Base-by-base conservation (phyloP, 2,113 vertebrate species). In the Spheniscus mendiculus region DNA sequence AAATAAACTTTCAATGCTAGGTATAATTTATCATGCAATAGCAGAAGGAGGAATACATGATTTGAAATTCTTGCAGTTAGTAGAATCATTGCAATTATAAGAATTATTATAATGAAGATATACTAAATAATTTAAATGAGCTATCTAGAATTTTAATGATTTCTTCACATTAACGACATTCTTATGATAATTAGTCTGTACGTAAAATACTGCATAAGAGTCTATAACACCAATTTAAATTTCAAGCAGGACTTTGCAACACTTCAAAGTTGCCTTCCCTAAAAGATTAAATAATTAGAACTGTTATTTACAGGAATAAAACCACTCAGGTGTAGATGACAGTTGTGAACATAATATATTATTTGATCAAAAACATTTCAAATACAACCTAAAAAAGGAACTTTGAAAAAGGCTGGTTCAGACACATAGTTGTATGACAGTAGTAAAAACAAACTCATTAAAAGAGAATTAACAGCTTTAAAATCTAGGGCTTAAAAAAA, bases 261-360 rank as follows among this genome's bases (percentile, higher is more conserved):
- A 56, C 32, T 89, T 79, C 36, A 69, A 73, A 83, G 14, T n/a
- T 87, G 16, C 17, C 27, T 93, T 80, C 38, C n/a, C 74, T 96
- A 67, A 69, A 93, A 88, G n/a, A 94, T 63, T 93, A 90, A 94
- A 92, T 85, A 87, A 93, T 92, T 89, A 78, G 34, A 85, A 73
- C 20, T 80, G 21, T 67, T 95, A 83, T 63, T 96, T 89, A 55
- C 72, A 80, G 26, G 45, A 89, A 89, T 63, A 72, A 94, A 94
- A 71, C 3, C n/a, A 79, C 17, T 67, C 29, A 91, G 61, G n/a
- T 83, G 18, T 70, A 96, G 96, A 93, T 94, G 80, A 87, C 53
- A 90, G 29, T 56, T 77, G 45, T 92, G 88, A 87, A 87, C 71
- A 55, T 74, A 81, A 42, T 49, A 67, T 42, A 76, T 71, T 78